phyloP scores from a whole-genome alignment of 1,140 invertebrate species.

The Zaprionus gabonicus region DNA sequence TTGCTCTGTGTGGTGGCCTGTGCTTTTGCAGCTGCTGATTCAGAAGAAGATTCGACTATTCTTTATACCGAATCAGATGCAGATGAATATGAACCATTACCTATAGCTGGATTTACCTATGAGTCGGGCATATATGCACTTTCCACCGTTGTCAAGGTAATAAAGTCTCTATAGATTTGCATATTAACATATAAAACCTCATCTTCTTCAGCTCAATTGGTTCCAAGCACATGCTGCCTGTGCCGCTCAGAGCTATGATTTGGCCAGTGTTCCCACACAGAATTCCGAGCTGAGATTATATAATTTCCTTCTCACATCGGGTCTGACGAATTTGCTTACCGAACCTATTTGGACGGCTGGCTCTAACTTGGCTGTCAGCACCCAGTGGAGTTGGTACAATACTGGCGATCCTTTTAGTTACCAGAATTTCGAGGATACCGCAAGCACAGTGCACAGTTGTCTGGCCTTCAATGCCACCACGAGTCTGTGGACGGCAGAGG shows the following conservation, averaged over 20 bases:
- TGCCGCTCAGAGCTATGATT: conserved; percentile 7
- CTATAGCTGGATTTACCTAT: conserved; percentile 2
- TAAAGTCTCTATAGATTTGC: not conserved
- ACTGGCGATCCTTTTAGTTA: conserved; percentile 7
- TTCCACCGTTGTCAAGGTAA: conserved; percentile 17
- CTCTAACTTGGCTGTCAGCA: conserved; percentile 12
- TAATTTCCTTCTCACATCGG: not conserved
- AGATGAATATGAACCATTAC: conserved; percentile 1
- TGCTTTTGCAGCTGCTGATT: not conserved
- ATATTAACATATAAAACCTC: no score
- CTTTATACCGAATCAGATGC: not conserved
- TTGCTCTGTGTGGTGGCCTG: conserved; percentile 24
- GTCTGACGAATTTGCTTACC: not conserved
- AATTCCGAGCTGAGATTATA: not conserved
- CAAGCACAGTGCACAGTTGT: not conserved
- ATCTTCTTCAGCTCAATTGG: conserved; percentile 21
- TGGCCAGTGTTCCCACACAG: not conserved
- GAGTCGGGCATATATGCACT: not conserved
- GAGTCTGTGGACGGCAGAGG: not conserved
- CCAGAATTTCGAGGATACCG: not conserved
- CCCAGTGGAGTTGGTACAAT: conserved; percentile 18
- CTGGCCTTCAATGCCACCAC: not conserved
- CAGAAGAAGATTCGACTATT: not conserved
- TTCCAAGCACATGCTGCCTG: conserved; percentile 25
- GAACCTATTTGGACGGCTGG: conserved; percentile 38